Base-by-base conservation (phyloP, 2,113 vertebrate genomes). In the Paramisgurnus dabryanus region DNA sequence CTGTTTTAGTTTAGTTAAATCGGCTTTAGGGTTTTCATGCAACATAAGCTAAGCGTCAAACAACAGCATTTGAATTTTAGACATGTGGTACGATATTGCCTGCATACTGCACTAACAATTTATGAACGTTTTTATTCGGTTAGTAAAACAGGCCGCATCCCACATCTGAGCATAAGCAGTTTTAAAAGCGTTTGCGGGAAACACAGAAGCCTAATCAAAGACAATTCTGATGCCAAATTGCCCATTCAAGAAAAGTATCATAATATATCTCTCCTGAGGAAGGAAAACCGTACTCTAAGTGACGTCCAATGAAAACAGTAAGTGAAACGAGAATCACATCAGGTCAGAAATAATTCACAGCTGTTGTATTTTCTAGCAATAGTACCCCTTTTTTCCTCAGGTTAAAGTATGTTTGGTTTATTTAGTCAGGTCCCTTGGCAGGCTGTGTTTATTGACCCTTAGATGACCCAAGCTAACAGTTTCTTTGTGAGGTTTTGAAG, bases 401-500 rank as follows among this genome's bases (percentile, higher is more conserved):
- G 64, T 45, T 18, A 13, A 61, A 71, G 39, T 39, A 61, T 64
- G 39, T 17, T 9, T 57, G 40, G 50, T 60, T 75, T 67, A 67
- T 71, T 66, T 60, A 72, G 41, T 17, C 55, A 4, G 45, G 58
- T 53, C 49, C n/a, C 18, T 27, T 3, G 70, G 55, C 17, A 64
- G 41, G 47, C 22, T 71, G 43, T 22, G 57, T 85, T 53, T 34
- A n/a, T 72, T 91, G 91, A 91, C 90, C 92, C 83, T 79, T 74
- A 78, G 58, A 87, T 85, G 84, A 93, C 90, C 90, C 82, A 17
- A 84, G 76, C 67, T 80, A 60, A 22, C 7, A 27, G 45, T 87
- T 84, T 85, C 83, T 63, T 82, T 82, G 69, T 86, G 82, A 86
- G 80, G 85, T 88, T 88, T 76, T 66, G 63, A 77, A 87, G 84